These are phyloP conservation scores for Thalassaphorura encarpata DNA, from an alignment of 1,140 invertebrate genomes.

Conservation along the genomic window DNA sequence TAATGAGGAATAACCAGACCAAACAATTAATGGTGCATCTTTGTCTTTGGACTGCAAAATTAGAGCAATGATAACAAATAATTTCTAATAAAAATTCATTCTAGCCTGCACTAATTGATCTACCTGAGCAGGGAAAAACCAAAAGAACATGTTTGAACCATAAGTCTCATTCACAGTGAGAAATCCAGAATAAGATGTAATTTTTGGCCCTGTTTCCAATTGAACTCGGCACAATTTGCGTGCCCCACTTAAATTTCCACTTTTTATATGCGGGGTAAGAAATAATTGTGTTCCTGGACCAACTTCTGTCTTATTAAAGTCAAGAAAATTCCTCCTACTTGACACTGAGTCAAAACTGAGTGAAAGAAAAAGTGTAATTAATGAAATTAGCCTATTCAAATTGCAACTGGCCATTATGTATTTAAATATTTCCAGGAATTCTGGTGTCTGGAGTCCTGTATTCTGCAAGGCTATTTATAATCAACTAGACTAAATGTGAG, in stretches of 20 bases:
- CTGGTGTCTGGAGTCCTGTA: too few relatives aligned
- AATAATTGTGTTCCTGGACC: too few relatives aligned
- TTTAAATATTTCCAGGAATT: too few relatives aligned
- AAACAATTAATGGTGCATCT: slow-evolving; percentile 40
- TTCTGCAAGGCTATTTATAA: too few relatives aligned
- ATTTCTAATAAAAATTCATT: background rate
- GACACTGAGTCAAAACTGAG: too few relatives aligned
- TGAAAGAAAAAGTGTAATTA: too few relatives aligned
- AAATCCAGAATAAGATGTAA: slow-evolving; percentile 52
- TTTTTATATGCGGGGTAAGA: background rate
- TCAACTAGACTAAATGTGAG: too few relatives aligned
- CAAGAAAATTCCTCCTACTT: too few relatives aligned
- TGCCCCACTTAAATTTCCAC: background rate
- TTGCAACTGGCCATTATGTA: too few relatives aligned
- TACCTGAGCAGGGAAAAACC: slow-evolving; percentile 69
- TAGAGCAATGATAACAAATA: background rate
- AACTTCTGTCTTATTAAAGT: too few relatives aligned
- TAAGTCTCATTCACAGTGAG: slow-evolving; percentile 62
- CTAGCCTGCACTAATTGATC: background rate
- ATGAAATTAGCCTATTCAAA: too few relatives aligned
- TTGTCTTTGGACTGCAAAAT: slow-evolving; percentile 31
- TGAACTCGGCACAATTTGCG: background rate
- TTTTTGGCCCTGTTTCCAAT: slow-evolving; percentile 3
- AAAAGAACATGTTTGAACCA: slow-evolving; percentile 77
- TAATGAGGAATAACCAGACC: slow-evolving; percentile 45